Evolutionary conservation across 2,888 invertebrate genomes (phyloP), one percentile per base, ranked within the genome.

Genomic region (Ctenicera cuprea): DNA sequence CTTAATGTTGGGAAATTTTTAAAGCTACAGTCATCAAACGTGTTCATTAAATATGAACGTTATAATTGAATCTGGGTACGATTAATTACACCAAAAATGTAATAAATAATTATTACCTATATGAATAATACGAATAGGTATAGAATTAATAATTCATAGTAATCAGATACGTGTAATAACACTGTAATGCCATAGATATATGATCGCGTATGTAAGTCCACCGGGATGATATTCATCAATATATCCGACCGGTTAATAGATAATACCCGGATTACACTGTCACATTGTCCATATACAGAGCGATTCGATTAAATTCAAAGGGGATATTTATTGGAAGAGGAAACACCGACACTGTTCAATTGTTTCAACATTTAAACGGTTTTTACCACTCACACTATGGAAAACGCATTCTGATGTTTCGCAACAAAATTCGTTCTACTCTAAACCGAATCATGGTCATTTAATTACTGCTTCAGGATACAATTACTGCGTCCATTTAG

Each of bases 211-310:
- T 43, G 59, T 37, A 67, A 67, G 59, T 68, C 68, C 68, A 16
- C 20, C 11, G 68, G 68, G 68, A 68, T 48, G 61, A 37, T 68
- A 68, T 68, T 61, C 59, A 68, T 59, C 59, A 68, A 59, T 59
- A 61, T 14, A 33, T 45, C 26, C n/a, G 20, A 43, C 26, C 43
- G 57, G 26, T 54, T 61, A 68, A 68, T 68, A 61, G 68, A 68
- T 68, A 59, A 59, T 38, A 20, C 38, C 38, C 59, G 59, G 45
- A 63, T 63, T 43, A 63, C 8, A 1, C 14, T 45, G 63, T 63
- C 63, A 63, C 45, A 45, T 45, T 45, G 43, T 48, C 45, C 43
- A 63, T 63, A 63, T 63, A 63, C 63, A 63, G 45, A 30, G 45
- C 63, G 63, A 45, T 63, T 14, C 9, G 16, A 63, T 63, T 43